These are phyloP conservation scores for Physocephala rufipes DNA, from an alignment of 2,888 invertebrate genomes.

Conservation along the genomic window DNA sequence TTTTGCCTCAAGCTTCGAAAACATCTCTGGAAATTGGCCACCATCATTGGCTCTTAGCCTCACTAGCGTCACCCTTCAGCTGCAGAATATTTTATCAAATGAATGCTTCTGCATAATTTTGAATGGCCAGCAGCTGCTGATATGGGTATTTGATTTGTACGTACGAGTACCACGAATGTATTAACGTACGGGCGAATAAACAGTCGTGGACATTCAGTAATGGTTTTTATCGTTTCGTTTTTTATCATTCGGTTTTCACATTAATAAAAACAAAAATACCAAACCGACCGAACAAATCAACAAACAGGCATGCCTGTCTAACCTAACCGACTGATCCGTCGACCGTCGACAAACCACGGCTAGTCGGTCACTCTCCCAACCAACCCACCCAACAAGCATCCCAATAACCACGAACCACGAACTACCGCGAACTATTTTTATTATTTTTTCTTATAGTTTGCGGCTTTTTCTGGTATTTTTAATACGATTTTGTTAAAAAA, in stretches of 20 bases:
- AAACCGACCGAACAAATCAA: too few relatives aligned
- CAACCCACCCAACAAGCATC: not conserved
- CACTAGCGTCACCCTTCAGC: not conserved
- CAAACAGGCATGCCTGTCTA: too few relatives aligned
- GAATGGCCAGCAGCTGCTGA: not conserved
- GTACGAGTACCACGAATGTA: too few relatives aligned
- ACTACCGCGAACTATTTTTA: not conserved
- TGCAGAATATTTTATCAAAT: not conserved
- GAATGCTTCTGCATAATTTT: not conserved
- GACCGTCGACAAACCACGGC: not conserved
- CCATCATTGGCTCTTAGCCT: not conserved
- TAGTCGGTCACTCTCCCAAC: not conserved
- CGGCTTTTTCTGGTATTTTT: not conserved
- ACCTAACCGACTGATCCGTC: too few relatives aligned
- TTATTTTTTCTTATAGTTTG: constrained; percentile 1
- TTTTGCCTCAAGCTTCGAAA: too few relatives aligned
- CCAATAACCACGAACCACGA: not conserved
- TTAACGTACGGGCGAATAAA: not conserved
- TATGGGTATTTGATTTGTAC: not conserved
- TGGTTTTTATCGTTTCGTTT: not conserved
- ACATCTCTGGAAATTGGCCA: too few relatives aligned
- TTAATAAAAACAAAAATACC: not conserved
- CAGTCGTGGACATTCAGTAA: not conserved
- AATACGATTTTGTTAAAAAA: not conserved
- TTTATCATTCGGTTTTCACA: not conserved